Percentiles rank a stretch among this genome's conserved stretches.
phyloP scores from a whole-genome alignment of 2,888 invertebrate genomes.

The Drosophila colorata region DNA sequence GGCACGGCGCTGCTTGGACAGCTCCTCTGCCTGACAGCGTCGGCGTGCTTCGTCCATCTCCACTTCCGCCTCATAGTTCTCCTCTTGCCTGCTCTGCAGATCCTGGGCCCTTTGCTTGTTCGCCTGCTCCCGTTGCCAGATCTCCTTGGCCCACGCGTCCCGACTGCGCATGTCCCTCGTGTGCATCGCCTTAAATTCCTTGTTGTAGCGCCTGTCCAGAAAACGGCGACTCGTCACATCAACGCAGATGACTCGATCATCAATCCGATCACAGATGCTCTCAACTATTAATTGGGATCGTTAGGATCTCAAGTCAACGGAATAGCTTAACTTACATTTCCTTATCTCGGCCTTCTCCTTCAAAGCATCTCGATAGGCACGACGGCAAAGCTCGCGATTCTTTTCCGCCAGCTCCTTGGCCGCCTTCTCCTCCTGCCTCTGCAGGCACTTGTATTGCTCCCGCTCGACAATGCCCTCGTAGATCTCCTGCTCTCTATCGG shows the following conservation, averaged over 20 bases:
- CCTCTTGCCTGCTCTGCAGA: background rate
- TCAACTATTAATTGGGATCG: constrained; percentile 36
- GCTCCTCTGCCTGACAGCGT: constrained; percentile 22
- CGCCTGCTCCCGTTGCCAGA: constrained; percentile 22
- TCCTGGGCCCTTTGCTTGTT: constrained; percentile 14
- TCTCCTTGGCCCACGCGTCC: constrained; percentile 7
- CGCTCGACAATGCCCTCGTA: constrained; percentile 56
- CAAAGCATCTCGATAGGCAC: constrained; percentile 43
- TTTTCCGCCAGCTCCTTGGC: constrained; percentile 19
- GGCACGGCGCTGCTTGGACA: constrained; percentile 55
- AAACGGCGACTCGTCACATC: constrained; percentile 43
- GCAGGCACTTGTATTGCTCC: constrained; percentile 51
- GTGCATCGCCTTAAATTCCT: constrained; percentile 17
- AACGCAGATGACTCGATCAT: constrained; percentile 58
- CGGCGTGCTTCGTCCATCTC: constrained; percentile 56
- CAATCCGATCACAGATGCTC: constrained; percentile 40
- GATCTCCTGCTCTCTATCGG: constrained; percentile 29
- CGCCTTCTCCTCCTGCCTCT: constrained; percentile 39
- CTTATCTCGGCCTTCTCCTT: constrained; percentile 38
- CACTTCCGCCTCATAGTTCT: constrained; percentile 34
- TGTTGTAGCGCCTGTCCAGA: constrained; percentile 32
- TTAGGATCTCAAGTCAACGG: background rate
- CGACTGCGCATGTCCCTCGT: constrained; percentile 6
- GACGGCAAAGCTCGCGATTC: constrained; percentile 42
- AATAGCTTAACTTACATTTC: constrained; percentile 39